Evolutionary conservation across 2,888 invertebrate genomes (phyloP).

Genomic region (Lepetodrilus schrolli): DNA sequence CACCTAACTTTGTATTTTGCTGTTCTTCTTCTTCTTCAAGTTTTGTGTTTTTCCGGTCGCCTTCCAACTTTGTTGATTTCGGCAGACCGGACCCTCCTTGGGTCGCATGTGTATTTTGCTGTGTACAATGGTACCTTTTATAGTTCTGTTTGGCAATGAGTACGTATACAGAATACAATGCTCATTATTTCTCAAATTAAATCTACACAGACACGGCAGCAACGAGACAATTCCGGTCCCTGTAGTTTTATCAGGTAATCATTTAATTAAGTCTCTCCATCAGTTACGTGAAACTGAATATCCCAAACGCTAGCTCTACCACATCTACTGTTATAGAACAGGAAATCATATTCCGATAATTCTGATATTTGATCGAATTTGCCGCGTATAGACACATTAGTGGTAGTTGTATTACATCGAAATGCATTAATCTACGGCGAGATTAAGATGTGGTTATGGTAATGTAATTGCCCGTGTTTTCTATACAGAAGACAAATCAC

Average conservation of each 20-base stretch:
- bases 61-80: too few species aligned
- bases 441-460: too few species aligned
- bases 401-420: not conserved
- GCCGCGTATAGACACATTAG: not conserved
- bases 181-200: not conserved
- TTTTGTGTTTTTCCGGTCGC: too few species aligned
- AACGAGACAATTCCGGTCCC: too few species aligned
- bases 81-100: too few species aligned
- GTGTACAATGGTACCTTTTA: not conserved
- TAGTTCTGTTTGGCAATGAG: not conserved
- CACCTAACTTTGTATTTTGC: too few species aligned
- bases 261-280: not conserved
- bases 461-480: too few species aligned
- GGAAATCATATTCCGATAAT: conserved; percentile 7
- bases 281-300: not conserved
- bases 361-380: not conserved
- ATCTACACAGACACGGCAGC: too few species aligned
- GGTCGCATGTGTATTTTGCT: too few species aligned
- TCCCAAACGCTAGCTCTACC: not conserved
- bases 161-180: not conserved
- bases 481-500: too few species aligned
- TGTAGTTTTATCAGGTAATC: not conserved
- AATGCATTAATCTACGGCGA: not conserved
- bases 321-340: not conserved
- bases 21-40: too few species aligned